Conservation (phyloP, 2,113 vertebrate genomes). For the Plecturocebus donacophilus region DNA sequence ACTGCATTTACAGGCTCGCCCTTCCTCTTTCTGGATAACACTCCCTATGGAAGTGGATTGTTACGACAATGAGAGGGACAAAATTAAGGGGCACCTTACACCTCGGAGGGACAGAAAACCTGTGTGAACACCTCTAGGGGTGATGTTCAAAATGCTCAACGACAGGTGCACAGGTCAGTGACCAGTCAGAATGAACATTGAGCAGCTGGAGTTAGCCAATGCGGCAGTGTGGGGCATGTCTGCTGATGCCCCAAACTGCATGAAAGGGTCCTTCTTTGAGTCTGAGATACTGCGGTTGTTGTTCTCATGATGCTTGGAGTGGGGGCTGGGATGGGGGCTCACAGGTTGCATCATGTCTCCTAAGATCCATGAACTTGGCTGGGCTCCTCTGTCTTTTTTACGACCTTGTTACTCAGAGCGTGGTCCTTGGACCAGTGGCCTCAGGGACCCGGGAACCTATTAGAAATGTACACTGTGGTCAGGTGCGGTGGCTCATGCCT, state of each 20-base stretch:
- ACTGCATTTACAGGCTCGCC: background rate
- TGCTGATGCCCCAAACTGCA: rapidly evolving
- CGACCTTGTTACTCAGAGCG: background rate
- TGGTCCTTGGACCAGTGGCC: background rate
- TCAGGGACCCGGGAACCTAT: background rate
- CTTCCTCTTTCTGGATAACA: background rate
- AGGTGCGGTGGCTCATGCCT: too few species aligned
- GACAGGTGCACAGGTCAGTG: background rate
- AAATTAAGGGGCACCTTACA: background rate
- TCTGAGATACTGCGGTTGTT: background rate
- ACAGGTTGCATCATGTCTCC: background rate
- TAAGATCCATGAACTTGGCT: background rate
- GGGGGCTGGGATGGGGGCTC: background rate
- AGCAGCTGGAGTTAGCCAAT: background rate
- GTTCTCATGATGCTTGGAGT: background rate
- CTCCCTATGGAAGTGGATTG: background rate
- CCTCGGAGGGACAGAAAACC: background rate
- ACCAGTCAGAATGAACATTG: background rate
- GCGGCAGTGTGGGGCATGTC: background rate
- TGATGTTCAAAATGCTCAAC: background rate
- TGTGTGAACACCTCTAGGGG: background rate
- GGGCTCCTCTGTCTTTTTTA: background rate
- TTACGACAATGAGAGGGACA: background rate
- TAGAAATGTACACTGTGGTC: background rate
- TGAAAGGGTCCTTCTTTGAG: background rate